Conservation (phyloP, 1,140 invertebrate species). For the Brachionus manjavacas region DNA sequence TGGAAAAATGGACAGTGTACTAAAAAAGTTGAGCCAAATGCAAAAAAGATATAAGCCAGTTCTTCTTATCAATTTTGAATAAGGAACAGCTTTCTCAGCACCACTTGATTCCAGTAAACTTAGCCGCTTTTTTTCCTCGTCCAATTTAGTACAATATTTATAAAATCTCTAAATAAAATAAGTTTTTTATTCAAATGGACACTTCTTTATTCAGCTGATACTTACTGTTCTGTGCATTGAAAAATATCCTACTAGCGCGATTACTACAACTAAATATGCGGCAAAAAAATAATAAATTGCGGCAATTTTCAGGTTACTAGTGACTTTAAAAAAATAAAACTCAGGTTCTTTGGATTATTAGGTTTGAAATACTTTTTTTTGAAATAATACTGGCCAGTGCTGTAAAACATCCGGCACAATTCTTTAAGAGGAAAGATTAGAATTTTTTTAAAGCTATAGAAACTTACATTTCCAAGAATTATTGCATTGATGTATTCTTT, state of each 20-base stretch:
- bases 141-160: background rate
- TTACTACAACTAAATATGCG: background rate
- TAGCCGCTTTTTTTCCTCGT: background rate
- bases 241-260: background rate
- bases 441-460: background rate
- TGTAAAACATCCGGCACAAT: slow-evolving; percentile 15
- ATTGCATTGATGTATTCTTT: slow-evolving; percentile 35
- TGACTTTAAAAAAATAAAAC: background rate
- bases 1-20: slow-evolving; percentile 20
- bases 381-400: background rate
- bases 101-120: background rate
- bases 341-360: background rate
- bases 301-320: background rate
- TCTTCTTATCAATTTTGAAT: background rate
- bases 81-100: background rate
- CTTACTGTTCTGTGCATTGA: slow-evolving; percentile 9
- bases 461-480: slow-evolving; percentile 30
- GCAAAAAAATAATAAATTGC: slow-evolving; percentile 28
- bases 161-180: background rate
- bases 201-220: background rate
- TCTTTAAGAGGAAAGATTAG: background rate
- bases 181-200: background rate
- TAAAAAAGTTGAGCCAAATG: slow-evolving; percentile 41
- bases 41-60: slow-evolving; percentile 9
- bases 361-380: background rate